Evolutionary conservation across 2,888 invertebrate genomes (phyloP).

Genomic region (Myopa testacea): DNA sequence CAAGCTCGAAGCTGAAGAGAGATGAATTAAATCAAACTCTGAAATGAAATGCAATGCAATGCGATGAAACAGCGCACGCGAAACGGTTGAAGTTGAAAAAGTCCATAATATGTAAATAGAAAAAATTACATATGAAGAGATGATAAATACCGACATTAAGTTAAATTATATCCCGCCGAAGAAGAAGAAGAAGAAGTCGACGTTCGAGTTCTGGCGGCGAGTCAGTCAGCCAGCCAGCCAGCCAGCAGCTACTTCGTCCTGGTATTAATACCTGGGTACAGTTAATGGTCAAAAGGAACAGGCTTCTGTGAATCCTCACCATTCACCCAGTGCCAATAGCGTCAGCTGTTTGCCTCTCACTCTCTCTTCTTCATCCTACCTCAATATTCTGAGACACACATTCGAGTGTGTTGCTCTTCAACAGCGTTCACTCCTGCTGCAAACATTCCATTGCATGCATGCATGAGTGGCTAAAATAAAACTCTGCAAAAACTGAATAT

Average conservation of each 20-base stretch:
- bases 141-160: slow-evolving; percentile 67
- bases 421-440: not conserved
- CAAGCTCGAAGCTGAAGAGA: slow-evolving; percentile 10
- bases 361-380: not conserved
- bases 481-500: slow-evolving; percentile 53
- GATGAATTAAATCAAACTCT: slow-evolving; percentile 28
- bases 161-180: slow-evolving; percentile 64
- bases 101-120: slow-evolving; percentile 29
- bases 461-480: slow-evolving; percentile 45
- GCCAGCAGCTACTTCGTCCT: slow-evolving; percentile 7
- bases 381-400: not conserved
- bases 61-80: not conserved
- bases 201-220: not conserved
- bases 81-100: slow-evolving; percentile 22
- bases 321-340: not conserved
- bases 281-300: slow-evolving; percentile 43
- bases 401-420: slow-evolving; percentile 30
- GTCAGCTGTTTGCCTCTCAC: slow-evolving; percentile 1
- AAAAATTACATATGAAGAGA: slow-evolving; percentile 51
- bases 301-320: slow-evolving; percentile 32
- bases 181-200: slow-evolving; percentile 1
- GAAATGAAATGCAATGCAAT: slow-evolving; percentile 5
- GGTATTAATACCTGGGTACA: slow-evolving; percentile 36
- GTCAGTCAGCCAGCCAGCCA: not conserved
- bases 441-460: slow-evolving; percentile 43